Evolutionary conservation across 1,140 invertebrate species (phyloP), one percentile per base, ranked within the genome.

Genomic region (Rhagoletis zephyria): DNA sequence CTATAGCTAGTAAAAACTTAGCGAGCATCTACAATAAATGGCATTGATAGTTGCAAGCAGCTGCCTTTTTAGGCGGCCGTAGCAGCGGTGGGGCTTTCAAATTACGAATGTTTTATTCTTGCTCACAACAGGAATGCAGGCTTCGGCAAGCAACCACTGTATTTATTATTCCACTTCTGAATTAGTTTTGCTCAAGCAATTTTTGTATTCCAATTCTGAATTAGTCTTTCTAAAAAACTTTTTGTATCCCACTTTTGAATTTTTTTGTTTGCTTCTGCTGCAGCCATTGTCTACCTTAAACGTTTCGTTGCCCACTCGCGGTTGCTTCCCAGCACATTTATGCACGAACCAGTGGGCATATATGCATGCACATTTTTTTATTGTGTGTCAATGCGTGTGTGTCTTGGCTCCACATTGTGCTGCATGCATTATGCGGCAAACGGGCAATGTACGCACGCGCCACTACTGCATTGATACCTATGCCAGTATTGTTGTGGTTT

Each of bases 401-500:
- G 45, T 7, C 16, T 56, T 14, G n/a, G 14, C 19, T 7, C 48
- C 74, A 56, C 48, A 51, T 30, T 81, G 48, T 10, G 48, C 45
- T 81, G 74, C 74, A 81, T 56, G 74, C 48, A 81, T 30, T 56
- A 19, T 56, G n/a, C 9, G 70, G 42, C 70, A 51, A 63, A 4
- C 48, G 48, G 6, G 0, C 45, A 77, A 77, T 81, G 51, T 56
- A 81, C 74, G 74, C 74, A 81, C 74, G 74, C 74, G 74, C 74
- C 74, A 81, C n/a, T 19, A 48, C 19, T n/a, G 48, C 74, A 19
- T 12, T 56, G 74, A 56, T 19, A 81, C 48, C 30, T 30, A 30
- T 30, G 30, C 30, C 19, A 16, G 6, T 19, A 3, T 81, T 81
- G 74, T 81, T 81, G 51, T 81, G 74, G 74, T 81, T 81, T 81